Evolutionary conservation across 2,797 vertebrate genomes (phyloP), one percentile per base, ranked within the genome.

Genomic region (Megaceryle alcyon): DNA sequence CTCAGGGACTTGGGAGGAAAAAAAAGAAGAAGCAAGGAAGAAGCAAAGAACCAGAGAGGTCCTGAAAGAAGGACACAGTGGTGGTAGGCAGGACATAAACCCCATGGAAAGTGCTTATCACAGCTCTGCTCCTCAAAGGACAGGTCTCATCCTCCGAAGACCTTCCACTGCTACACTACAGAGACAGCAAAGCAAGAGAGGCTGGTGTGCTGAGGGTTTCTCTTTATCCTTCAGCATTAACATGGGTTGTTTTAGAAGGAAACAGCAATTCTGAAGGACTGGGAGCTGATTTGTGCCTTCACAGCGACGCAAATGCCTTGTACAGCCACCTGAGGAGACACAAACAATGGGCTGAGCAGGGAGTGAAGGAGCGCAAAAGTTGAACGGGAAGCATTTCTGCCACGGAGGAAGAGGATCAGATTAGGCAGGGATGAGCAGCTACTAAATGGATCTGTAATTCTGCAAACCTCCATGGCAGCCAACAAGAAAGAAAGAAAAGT

Each of bases 321-420:
- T 7, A 22, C 19, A 28, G 46, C 13, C 61, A 46, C 64, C 37
- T 11, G 48, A 70, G 39, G 28, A 69, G 37, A 51, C 9, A 15
- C 0, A 2, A 79, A 44, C 25, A 26, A n/a, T 7, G 31, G 29
- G 57, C 31, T 37, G 25, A 26, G 7, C 0, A 0, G 21, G 37
- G 25, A 68, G 6, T 68, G 12, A 44, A 82, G 60, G 0, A 33
- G 5, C 3, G 21, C 22, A n/a, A 4, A 79, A 82, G 35, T 13
- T 19, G 25, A 54, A 39, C 0, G 26, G 53, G 17, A 75, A 44
- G 31, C 7, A 4, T 25, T 86, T 43, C 51, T 77, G 39, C 51
- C 48, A 37, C 35, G 70, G 68, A 82, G 31, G 4, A 91, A 61
- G 33, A 28, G 41, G 48, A 51, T 48, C 39, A 18, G 65, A 41